Percentiles rank a stretch among this genome's conserved stretches.
Evolutionary conservation across 2,113 vertebrate genomes (phyloP).

Genomic region (Istiophorus platypterus): DNA sequence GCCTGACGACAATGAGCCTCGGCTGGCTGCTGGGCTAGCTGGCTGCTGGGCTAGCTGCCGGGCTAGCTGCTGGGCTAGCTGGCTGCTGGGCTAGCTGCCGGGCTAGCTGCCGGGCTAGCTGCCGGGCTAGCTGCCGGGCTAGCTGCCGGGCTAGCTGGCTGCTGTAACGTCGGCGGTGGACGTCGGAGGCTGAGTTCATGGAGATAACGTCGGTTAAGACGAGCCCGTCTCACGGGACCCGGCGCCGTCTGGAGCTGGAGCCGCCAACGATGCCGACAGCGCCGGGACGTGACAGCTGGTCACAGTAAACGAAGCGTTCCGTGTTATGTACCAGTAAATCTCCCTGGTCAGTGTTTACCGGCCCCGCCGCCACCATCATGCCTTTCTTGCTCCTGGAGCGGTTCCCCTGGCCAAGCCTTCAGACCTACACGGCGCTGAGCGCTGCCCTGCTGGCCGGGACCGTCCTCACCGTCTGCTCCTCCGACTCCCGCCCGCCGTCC

Average conservation of each 20-base stretch:
- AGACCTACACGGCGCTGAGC: slow-evolving; percentile 1
- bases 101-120: not conserved
- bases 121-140: not conserved
- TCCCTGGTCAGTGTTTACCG: not conserved
- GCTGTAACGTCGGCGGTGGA: not conserved
- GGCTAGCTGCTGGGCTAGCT: not conserved
- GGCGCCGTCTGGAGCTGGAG: too few species aligned
- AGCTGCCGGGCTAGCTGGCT: too few species aligned
- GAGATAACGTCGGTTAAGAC: not conserved
- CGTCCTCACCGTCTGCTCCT: slow-evolving; percentile 1
- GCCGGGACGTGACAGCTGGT: not conserved
- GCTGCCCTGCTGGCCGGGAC: slow-evolving; percentile 1
- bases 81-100: not conserved
- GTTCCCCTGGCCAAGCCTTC: slow-evolving; percentile 2
- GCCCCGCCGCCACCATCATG: not conserved
- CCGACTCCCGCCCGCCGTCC: not conserved
- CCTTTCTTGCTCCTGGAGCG: not conserved
- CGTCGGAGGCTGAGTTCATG: not conserved
- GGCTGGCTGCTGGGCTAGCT: not conserved
- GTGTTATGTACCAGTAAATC: not conserved
- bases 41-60: not conserved
- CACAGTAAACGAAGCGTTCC: not conserved
- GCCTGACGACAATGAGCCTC: not conserved
- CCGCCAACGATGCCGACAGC: not conserved
- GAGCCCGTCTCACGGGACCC: too few species aligned